A percentile compares a stretch with the other conserved stretches of the same genome.
Conservation (phyloP, 1,140 invertebrate genomes). For the Bombus vancouverensis region DNA sequence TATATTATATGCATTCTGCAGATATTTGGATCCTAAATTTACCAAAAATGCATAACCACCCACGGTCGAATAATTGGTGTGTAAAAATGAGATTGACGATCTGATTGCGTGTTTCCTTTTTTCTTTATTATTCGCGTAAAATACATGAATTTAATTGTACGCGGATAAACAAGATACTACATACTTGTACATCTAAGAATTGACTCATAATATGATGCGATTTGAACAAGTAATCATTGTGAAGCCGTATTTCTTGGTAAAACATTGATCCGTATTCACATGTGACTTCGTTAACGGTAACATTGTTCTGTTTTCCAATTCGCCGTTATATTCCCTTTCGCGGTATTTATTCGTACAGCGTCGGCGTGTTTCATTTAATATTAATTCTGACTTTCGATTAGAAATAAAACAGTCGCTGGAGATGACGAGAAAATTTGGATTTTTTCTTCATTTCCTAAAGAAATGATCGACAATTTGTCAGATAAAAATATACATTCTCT, state of each 20-base stretch:
- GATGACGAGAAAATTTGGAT: too few species aligned
- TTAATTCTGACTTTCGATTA: neutral
- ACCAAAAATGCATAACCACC: too few species aligned
- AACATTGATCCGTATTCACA: neutral
- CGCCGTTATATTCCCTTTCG: constrained; percentile 1
- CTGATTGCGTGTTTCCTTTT: neutral
- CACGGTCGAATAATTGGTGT: too few species aligned
- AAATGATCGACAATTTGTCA: neutral
- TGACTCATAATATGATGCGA: neutral
- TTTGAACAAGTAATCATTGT: neutral
- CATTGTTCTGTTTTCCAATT: neutral
- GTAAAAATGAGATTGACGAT: neutral
- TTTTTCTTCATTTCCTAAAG: neutral
- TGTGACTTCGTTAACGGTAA: constrained; percentile 19
- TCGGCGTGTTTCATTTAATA: neutral
- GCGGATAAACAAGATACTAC: too few species aligned
- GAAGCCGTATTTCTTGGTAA: neutral
- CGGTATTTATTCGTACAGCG: neutral
- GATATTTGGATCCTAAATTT: too few species aligned
- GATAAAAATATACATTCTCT: too few species aligned
- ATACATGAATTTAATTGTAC: too few species aligned
- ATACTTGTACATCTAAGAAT: neutral
- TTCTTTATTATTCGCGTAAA: neutral
- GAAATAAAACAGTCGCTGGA: too few species aligned
- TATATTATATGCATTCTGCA: too few species aligned